Conservation (phyloP, 2,113 vertebrate species). For the Theristicus caerulescens region DNA sequence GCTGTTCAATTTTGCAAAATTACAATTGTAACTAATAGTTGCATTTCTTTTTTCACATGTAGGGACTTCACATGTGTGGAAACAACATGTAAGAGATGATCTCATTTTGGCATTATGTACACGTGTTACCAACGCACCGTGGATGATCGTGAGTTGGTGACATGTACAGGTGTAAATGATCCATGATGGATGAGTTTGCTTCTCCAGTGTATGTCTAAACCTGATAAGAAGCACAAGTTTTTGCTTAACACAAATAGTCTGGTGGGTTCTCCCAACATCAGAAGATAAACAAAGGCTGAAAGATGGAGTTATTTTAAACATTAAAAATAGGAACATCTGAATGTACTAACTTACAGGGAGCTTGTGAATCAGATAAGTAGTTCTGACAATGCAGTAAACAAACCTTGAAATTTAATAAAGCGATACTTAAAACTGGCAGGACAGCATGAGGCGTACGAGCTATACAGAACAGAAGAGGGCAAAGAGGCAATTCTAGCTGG, state of each 20-base stretch:
- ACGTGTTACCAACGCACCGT: background rate
- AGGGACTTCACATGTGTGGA: background rate
- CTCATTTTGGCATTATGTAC: constrained; percentile 17
- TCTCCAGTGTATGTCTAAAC: background rate
- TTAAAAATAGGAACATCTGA: constrained; percentile 24
- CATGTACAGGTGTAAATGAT: constrained; percentile 49
- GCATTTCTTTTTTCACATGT: constrained; percentile 4
- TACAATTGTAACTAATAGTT: background rate
- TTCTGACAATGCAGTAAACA: background rate
- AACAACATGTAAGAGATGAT: constrained; percentile 32
- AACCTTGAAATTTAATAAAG: background rate
- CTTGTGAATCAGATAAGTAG: background rate
- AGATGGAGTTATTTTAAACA: background rate
- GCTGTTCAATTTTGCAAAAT: constrained; percentile 15
- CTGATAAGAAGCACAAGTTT: constrained; percentile 27
- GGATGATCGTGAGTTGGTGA: constrained; percentile 32
- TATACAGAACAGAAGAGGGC: background rate
- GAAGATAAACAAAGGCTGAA: background rate
- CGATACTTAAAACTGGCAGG: background rate
- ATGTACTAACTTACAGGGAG: background rate
- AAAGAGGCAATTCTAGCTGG: background rate
- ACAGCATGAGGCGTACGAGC: background rate
- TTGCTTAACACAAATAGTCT: constrained; percentile 8
- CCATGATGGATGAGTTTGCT: constrained; percentile 48
- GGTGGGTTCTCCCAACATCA: background rate